Evolutionary conservation across 2,888 invertebrate species (phyloP), one percentile per base, ranked within the genome.

Genomic region (Leptinotarsa juncta): DNA sequence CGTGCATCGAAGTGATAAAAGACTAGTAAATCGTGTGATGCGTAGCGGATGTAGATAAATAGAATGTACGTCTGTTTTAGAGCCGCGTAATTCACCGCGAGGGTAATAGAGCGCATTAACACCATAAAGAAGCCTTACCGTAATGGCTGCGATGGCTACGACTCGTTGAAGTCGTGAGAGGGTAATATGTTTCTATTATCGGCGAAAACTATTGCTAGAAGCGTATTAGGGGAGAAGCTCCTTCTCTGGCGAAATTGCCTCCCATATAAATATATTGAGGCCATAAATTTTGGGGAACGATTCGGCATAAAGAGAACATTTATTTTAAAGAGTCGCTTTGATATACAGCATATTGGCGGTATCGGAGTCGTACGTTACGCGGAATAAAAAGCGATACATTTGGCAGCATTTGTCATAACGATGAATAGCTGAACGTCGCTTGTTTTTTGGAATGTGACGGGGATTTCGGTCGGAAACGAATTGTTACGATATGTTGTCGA

Each of bases 151-250:
- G 85, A 87, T 86, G 86, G 87, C 85, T 83, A 83, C 83, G 85
- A 87, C 86, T 87, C 86, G 87, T 86, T 87, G 86, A 87, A 87
- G 86, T 86, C 85, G 86, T 85, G 87, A 87, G 87, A 87, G 86
- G 87, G 88, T 88, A 88, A 88, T 88, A 88, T 87, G 88, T 88
- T 88, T 88, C 88, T 88, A 88, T 88, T 88, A 88, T 87, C 87
- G 85, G 85, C 83, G 85, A 86, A 85, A 87, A 86, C 86, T 86
- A 86, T 85, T 85, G 84, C 85, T 82, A 82, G 77, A 83, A 81
- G 85, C 83, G 84, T 83, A 82, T 83, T 84, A 84, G 82, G 81
- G 85, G 84, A 82, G 81, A 82, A 82, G 83, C 82, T 82, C 81
- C 84, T 83, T 81, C 84, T 82, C 84, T 80, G 82, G 82, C 86